A percentile compares a stretch with the other conserved stretches of the same genome.
Conservation (phyloP, 2,888 invertebrate genomes). For the Latheticus oryzae region DNA sequence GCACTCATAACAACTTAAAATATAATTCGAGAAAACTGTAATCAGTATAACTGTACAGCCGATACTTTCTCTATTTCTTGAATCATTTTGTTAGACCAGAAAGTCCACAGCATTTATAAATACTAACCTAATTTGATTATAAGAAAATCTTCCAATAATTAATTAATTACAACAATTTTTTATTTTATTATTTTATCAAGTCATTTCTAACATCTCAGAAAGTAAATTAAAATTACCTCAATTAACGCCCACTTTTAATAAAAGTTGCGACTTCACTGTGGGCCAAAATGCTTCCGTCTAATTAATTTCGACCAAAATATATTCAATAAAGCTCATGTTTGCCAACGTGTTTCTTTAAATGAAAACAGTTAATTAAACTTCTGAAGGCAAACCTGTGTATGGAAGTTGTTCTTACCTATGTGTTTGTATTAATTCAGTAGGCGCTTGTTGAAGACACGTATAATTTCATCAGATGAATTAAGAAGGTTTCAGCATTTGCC, state of each 20-base stretch:
- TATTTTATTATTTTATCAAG: too few relatives aligned
- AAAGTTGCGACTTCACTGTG: not conserved
- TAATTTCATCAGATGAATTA: constrained; percentile 25
- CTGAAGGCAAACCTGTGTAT: constrained; percentile 31
- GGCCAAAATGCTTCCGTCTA: not conserved
- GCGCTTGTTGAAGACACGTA: constrained; percentile 33
- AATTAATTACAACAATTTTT: too few relatives aligned
- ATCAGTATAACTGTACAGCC: not conserved
- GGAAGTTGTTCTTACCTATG: too few relatives aligned
- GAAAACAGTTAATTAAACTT: constrained; percentile 37
- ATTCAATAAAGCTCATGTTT: constrained; percentile 29
- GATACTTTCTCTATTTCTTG: too few relatives aligned
- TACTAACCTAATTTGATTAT: too few relatives aligned
- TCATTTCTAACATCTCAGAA: too few relatives aligned
- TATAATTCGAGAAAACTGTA: not conserved
- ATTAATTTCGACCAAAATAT: constrained; percentile 18
- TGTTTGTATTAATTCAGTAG: constrained; percentile 23
- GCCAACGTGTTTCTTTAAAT: constrained; percentile 41
- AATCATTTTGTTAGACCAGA: too few relatives aligned
- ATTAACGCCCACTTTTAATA: too few relatives aligned
- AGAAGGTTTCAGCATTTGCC: constrained; percentile 24
- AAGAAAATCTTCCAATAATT: too few relatives aligned
- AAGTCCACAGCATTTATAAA: too few relatives aligned
- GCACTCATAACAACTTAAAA: constrained; percentile 12
- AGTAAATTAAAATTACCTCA: too few relatives aligned